Conservation (phyloP, 2,113 vertebrate species). For the Gnathonemus longibarbis region DNA sequence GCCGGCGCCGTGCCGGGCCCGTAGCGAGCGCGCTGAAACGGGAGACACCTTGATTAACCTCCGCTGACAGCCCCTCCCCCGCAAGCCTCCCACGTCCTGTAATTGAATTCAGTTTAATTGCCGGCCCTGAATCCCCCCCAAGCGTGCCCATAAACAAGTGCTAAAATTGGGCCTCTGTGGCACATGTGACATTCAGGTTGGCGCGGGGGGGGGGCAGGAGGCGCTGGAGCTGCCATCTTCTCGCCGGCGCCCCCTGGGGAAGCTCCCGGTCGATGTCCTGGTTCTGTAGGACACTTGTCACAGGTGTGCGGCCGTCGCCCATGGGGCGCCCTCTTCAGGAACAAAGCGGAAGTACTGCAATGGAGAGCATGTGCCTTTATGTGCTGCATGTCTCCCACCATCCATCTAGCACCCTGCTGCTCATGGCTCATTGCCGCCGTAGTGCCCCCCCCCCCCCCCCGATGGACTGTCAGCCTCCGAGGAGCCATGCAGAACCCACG, state of each 20-base stretch:
- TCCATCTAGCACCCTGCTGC: background rate
- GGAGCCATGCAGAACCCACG: background rate
- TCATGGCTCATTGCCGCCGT: background rate
- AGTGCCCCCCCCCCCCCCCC: background rate
- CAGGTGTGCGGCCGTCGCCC: background rate
- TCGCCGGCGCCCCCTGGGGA: background rate
- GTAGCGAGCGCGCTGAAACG: background rate
- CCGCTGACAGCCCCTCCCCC: background rate
- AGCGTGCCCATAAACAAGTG: conserved; percentile 34
- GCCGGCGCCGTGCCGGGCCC: background rate
- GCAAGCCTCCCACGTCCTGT: background rate
- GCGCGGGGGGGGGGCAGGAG: background rate
- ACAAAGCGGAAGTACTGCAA: background rate
- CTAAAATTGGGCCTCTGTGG: conserved; percentile 37
- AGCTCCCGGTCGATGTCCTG: background rate
- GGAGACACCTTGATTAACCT: conserved; percentile 20
- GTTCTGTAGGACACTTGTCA: background rate
- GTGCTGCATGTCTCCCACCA: background rate
- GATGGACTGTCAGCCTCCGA: background rate
- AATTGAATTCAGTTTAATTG: conserved; percentile 32
- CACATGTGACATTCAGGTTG: conserved; percentile 39
- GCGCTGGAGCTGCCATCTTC: background rate
- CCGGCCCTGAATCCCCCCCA: conserved; percentile 19
- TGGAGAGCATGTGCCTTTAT: background rate
- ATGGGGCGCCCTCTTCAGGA: background rate